Base-by-base conservation (phyloP, 2,797 vertebrate species). In the Chiloscyllium punctatum region DNA sequence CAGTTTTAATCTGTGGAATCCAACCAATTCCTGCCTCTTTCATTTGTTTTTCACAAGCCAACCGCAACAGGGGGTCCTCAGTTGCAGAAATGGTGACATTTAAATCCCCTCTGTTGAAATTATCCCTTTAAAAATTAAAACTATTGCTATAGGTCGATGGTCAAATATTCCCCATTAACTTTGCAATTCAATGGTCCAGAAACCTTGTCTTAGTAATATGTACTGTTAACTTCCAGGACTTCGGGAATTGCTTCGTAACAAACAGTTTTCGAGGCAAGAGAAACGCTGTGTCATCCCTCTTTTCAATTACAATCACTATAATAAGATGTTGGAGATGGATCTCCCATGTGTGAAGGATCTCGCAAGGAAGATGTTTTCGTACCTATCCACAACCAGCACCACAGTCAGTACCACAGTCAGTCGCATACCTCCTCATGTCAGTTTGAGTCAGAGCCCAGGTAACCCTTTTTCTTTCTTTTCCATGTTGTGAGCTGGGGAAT, bases 191-290 rank as follows among this genome's bases (percentile, higher is more conserved):
- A 37, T 21, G 5, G 9, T 0, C 16, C 16, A 66, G 2, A 4
- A 62, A n/a, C 30, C 13, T 15, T 51, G 92, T 48, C 94, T 95
- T 18, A 95, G 71, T 95, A 53, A 95, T 72, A n/a, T 95, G 48
- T 95, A 95, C 48, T 77, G 71, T 95, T 95, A 51, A 95, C 48
- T 95, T 95, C 71, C 51, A 95, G 94, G 94, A 77, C 42, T 95
- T 48, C 42, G 6, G 94, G 71, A 95, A 30, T 72, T 95, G 51
- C 27, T 33, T 57, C 69, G 27, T 95, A 53, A 51, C 74, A 79
- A n/a, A 79, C 74, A n/a, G 27, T 79, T 79, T n/a, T 79, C 74
- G n/a, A n/a, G 74, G 74, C 74, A 1, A 37, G 74, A 79, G n/a
- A 79, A 79, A 9, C 74, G n/a, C n/a, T 79, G 74, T 79, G 33